Conservation (phyloP, 1,140 invertebrate species). For the Drosophila saltans region DNA sequence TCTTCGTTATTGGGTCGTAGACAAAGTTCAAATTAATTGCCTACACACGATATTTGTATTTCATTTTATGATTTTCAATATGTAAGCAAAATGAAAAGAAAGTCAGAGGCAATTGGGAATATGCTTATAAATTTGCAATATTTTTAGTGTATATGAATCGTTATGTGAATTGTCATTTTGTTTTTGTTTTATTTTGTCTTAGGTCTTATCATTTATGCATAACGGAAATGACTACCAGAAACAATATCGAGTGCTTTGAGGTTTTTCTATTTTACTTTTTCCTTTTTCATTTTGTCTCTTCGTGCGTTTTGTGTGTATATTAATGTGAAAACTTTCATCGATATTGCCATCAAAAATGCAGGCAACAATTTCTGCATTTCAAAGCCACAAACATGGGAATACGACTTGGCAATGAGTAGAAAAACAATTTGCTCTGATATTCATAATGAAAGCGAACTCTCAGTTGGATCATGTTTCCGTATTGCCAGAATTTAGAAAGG, state of each 20-base stretch:
- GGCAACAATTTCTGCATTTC: conserved; percentile 31
- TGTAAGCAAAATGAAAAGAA: conserved; percentile 27
- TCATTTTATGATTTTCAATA: conserved; percentile 49
- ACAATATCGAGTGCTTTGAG: conserved; percentile 48
- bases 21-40: conserved; percentile 54
- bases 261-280: conserved; percentile 12
- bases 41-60: conserved; percentile 56
- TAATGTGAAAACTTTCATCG: conserved; percentile 38
- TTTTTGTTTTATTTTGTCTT: conserved; percentile 36
- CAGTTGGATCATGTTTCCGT: not conserved
- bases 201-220: conserved; percentile 65
- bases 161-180: conserved; percentile 33
- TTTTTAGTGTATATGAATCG: conserved; percentile 19
- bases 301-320: conserved; percentile 23
- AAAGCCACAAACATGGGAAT: conserved; percentile 35
- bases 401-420: conserved; percentile 24
- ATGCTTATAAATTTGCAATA: conserved; percentile 52
- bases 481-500: not conserved
- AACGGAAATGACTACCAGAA: conserved; percentile 51
- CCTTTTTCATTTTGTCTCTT: not conserved
- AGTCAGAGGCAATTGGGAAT: conserved; percentile 48
- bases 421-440: conserved; percentile 43
- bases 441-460: conserved; percentile 1
- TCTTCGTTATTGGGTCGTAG: not conserved
- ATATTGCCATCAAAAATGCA: conserved; percentile 66